Conservation (phyloP, 64 coral and sea anemone genomes). For the Exaiptasia diaphana region DNA sequence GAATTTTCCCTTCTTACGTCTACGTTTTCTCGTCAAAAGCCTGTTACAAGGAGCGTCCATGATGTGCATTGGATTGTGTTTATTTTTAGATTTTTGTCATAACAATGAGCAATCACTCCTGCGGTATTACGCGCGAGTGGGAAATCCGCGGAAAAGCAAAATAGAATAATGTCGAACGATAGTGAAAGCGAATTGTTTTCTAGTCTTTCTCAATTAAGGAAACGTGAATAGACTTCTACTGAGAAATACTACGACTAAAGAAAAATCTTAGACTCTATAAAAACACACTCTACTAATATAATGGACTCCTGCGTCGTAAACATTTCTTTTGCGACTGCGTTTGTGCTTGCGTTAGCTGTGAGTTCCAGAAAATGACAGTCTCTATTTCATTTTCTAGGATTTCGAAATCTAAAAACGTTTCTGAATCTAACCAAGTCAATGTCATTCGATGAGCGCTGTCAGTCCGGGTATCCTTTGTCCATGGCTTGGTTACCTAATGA, state of each 20-base stretch:
- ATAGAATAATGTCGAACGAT: too few relatives aligned
- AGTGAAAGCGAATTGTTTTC: background rate
- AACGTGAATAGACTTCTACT: background rate
- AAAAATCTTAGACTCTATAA: background rate
- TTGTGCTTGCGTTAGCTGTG: background rate
- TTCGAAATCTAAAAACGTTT: background rate
- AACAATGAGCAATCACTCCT: too few relatives aligned
- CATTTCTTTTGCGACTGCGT: background rate
- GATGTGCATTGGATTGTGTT: too few relatives aligned
- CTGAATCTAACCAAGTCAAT: constrained; percentile 50
- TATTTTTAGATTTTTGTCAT: too few relatives aligned
- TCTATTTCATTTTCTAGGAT: background rate
- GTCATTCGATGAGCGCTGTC: constrained; percentile 76
- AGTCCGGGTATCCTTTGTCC: constrained; percentile 43
- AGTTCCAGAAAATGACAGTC: background rate
- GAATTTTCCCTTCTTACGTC: background rate
- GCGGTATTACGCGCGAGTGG: too few relatives aligned
- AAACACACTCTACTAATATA: background rate
- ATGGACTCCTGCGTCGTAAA: background rate
- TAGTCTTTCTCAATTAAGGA: background rate
- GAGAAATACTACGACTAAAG: background rate
- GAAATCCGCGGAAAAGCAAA: too few relatives aligned
- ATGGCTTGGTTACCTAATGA: constrained; percentile 66
- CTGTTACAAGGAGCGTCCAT: background rate
- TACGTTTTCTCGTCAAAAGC: background rate